These are phyloP conservation scores for Celastrina argiolus DNA, from an alignment of 2,888 invertebrate species.

Conservation along the genomic window DNA sequence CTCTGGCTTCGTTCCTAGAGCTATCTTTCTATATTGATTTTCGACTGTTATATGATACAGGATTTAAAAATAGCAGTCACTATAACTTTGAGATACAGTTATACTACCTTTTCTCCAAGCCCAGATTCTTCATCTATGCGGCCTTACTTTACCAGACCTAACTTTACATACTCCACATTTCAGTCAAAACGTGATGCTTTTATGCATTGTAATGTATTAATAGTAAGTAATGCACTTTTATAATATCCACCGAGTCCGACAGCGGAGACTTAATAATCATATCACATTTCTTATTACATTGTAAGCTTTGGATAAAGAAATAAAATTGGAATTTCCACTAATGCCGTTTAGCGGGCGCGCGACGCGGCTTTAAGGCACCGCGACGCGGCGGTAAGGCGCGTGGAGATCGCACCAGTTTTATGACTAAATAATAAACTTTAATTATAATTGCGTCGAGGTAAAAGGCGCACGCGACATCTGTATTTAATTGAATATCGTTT, in stretches of 20 bases:
- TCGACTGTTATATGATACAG: no score
- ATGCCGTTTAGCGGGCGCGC: conserved; percentile 37
- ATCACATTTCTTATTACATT: conserved; percentile 2
- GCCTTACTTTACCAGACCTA: no score
- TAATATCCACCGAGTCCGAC: not conserved
- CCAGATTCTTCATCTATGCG: no score
- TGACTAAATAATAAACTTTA: conserved; percentile 75
- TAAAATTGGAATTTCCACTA: conserved; percentile 59
- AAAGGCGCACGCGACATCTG: conserved; percentile 74
- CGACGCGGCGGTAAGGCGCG: conserved; percentile 46
- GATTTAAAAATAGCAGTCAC: no score
- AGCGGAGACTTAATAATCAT: not conserved
- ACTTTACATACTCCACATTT: no score
- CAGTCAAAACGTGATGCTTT: no score
- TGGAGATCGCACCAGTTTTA: conserved; percentile 59
- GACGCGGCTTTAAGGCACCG: no score
- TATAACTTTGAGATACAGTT: no score
- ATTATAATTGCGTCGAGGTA: conserved; percentile 70
- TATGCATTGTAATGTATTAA: no score
- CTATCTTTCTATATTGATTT: no score
- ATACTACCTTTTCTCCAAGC: no score
- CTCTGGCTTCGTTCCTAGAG: no score
- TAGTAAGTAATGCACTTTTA: not conserved
- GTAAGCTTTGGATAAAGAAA: conserved; percentile 45
- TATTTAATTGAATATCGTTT: conserved; percentile 69